Base-by-base conservation (phyloP, 2,888 invertebrate species). In the Steromphala cineraria region DNA sequence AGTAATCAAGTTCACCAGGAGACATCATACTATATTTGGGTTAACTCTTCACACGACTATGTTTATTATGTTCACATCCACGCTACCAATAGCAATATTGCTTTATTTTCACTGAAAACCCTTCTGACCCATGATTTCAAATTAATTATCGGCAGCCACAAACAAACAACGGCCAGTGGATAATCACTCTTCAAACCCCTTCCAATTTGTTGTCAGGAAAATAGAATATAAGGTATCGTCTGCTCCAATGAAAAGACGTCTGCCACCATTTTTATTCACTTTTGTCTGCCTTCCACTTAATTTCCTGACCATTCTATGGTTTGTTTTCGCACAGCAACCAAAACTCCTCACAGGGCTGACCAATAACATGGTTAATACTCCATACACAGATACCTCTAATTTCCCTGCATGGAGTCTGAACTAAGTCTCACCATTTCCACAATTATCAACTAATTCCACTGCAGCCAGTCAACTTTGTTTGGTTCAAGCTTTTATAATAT, bases 271-370 rank as follows among this genome's bases (percentile, higher is more conserved):
- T 62, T 62, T 62, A 28, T 62, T 28, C 28, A n/a, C 24, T 28
- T 24, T 17, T 19, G 28, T 19, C n/a, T 71, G 71, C 36, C 36
- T 71, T 36, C 71, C 19, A 36, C 36, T 71, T 71, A 21, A 71
- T 71, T 71, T 71, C 71, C 71, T 28, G 71, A 71, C 71, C 36
- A 71, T 71, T 71, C 71, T 40, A 36, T 15, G 36, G 40, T 71
- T 71, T 71, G 71, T 40, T 31, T 71, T 71, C 31, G 40, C 40
- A 24, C 36, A 40, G 62, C 62, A 40, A 71, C 31, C 36, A 17
- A 31, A 31, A 71, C 71, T 71, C 36, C 71, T 40, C 36, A 71
- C 71, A 71, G 71, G 40, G 71, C 10, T 31, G 71, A 40, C 10
- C 31, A 36, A 71, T 36, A 31, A 13, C 17, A 56, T 21, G 10